A percentile compares a stretch with the other conserved stretches of the same genome.
These are phyloP conservation scores for Physella acuta DNA, from an alignment of 1,140 invertebrate species.

Conservation along the genomic window DNA sequence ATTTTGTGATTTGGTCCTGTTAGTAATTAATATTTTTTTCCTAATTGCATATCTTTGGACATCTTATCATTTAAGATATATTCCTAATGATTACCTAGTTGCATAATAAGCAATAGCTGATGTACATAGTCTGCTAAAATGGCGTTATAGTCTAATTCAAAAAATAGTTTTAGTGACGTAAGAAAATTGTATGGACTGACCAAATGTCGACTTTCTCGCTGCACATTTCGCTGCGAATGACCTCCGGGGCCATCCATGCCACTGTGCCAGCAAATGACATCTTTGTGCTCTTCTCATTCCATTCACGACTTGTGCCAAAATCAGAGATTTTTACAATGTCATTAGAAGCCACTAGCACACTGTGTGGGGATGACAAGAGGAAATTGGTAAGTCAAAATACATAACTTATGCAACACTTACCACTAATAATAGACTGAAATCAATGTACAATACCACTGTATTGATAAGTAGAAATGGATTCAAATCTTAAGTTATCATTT, in stretches of 20 bases:
- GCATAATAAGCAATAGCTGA: too few relatives aligned
- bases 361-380: conserved; percentile 64
- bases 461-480: neutral
- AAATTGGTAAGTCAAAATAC: neutral
- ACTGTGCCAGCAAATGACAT: conserved; percentile 96
- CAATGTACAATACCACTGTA: neutral
- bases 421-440: neutral
- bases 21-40: too few relatives aligned
- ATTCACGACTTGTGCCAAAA: conserved; percentile 92
- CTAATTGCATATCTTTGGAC: too few relatives aligned
- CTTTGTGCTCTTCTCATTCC: conserved; percentile 89
- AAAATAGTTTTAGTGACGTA: too few relatives aligned
- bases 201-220: conserved; percentile 97
- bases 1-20: too few relatives aligned
- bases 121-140: too few relatives aligned
- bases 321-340: conserved; percentile 95
- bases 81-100: too few relatives aligned
- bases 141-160: too few relatives aligned
- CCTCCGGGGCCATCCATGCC: conserved; percentile 99
- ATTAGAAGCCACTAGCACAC: conserved; percentile 87
- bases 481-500: neutral
- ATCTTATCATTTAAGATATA: too few relatives aligned
- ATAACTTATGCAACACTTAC: neutral
- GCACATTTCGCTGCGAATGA: conserved; percentile 93
- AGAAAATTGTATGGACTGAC: conserved; percentile 62